These are phyloP conservation scores for Eira barbara DNA, from an alignment of 2,113 vertebrate genomes.

Conservation along the genomic window DNA sequence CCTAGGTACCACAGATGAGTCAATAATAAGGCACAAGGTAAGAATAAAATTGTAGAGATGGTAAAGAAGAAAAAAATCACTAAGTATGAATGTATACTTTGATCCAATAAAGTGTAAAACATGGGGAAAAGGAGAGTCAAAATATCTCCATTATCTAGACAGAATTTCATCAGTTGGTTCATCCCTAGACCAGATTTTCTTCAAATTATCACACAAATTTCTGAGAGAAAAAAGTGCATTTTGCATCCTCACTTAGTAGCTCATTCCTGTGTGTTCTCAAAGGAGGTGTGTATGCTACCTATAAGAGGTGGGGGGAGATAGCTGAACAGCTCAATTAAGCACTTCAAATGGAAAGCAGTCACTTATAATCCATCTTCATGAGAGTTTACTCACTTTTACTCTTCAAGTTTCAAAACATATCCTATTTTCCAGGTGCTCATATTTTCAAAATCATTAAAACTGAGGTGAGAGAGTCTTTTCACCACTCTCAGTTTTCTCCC, in stretches of 20 bases:
- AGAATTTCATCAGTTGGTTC: background rate
- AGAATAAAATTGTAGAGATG: background rate
- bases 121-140: background rate
- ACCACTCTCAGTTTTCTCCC: background rate
- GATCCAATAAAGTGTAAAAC: background rate
- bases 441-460: background rate
- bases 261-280: background rate
- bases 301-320: accelerated
- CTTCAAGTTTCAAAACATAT: background rate
- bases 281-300: background rate
- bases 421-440: background rate
- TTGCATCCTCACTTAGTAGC: background rate
- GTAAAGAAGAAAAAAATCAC: background rate
- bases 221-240: background rate
- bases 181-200: background rate
- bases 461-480: background rate
- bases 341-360: background rate
- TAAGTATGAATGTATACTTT: background rate
- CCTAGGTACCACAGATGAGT: background rate
- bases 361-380: background rate
- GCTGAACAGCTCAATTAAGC: background rate
- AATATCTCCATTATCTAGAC: background rate
- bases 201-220: background rate
- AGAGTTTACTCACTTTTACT: background rate
- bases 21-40: background rate